A percentile compares a stretch with the other conserved stretches of the same genome.
phyloP scores from a whole-genome alignment of 2,888 invertebrate species.

The Epirrhoe alternata region DNA sequence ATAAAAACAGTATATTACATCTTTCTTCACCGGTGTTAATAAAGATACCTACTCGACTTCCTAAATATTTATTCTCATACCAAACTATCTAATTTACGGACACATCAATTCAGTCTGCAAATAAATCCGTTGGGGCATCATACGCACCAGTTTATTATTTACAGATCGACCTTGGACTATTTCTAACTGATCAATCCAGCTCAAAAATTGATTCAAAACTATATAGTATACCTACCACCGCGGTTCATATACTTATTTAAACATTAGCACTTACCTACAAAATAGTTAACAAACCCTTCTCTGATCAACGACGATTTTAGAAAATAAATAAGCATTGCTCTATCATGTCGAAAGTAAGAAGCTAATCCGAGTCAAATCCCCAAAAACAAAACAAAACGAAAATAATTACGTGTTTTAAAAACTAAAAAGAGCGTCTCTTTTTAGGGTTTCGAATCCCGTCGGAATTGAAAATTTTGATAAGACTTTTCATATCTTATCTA shows the following conservation, averaged over 20 bases:
- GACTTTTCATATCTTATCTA: too few species aligned
- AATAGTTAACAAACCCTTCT: background rate
- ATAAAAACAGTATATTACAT: constrained; percentile 1
- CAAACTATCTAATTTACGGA: constrained; percentile 32
- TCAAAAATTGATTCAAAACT: constrained; percentile 64
- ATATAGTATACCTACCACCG: background rate
- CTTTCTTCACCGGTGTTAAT: constrained; percentile 16
- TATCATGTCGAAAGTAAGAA: too few species aligned
- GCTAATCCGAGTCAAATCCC: background rate
- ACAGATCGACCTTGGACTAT: constrained; percentile 75
- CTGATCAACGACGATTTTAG: too few species aligned
- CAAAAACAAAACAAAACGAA: too few species aligned
- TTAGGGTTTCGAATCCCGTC: too few species aligned
- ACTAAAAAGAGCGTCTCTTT: too few species aligned
- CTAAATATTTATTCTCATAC: constrained; percentile 29
- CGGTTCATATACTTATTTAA: background rate
- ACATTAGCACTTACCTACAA: background rate
- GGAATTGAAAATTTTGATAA: too few species aligned
- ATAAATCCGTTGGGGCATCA: constrained; percentile 41
- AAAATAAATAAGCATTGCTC: too few species aligned
- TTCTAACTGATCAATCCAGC: constrained; percentile 63
- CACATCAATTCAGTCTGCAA: constrained; percentile 37
- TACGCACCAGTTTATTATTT: constrained; percentile 70
- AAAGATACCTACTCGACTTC: constrained; percentile 20
- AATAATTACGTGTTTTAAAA: too few species aligned